Evolutionary conservation across 2,113 vertebrate genomes (phyloP), one percentile per base, ranked within the genome.

Genomic region (Megaptera novaeangliae): DNA sequence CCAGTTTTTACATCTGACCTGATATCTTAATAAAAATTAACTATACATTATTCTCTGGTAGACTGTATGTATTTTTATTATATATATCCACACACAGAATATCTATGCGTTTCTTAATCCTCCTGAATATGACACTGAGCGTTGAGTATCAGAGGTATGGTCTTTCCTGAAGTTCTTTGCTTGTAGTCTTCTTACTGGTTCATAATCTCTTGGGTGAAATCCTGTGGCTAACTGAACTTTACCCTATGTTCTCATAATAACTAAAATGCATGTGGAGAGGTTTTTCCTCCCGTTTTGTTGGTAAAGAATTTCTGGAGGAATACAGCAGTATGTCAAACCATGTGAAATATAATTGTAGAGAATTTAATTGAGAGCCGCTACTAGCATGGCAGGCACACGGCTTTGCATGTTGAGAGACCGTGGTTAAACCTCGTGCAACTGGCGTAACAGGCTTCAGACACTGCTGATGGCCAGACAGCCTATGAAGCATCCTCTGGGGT

Each of bases 21-120:
- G 89, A 31, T 88, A 66, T 66, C 75, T 94, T 86, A 90, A 89
- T 74, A 84, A 83, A 95, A 89, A 17, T 27, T 29, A 91, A 61
- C 25, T 44, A 14, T 44, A 17, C 31, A n/a, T 77, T 85, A 49
- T 75, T 81, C 29, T 61, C 29, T 68, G 25, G 23, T 39, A 74
- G 68, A 81, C n/a, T 5, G 17, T 55, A 8, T 75, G 20, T 41
- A 6, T 66, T 52, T 88, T 59, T 69, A 61, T n/a, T 41, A 44
- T 36, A 92, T 21, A 52, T 15, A 80, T 55, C 31, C 7, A 46
- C 1, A n/a, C 3, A 36, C 6, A 85, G 34, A 91, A 36, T 8
- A 93, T 25, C 13, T 78, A 55, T 0, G 49, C 1, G 2, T 74
- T 86, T 91, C 41, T 49, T 55, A 63, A 82, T 44, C 27, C 3